These are phyloP conservation scores for Aphelocoma coerulescens DNA, from an alignment of 2,113 vertebrate species.

Conservation along the genomic window DNA sequence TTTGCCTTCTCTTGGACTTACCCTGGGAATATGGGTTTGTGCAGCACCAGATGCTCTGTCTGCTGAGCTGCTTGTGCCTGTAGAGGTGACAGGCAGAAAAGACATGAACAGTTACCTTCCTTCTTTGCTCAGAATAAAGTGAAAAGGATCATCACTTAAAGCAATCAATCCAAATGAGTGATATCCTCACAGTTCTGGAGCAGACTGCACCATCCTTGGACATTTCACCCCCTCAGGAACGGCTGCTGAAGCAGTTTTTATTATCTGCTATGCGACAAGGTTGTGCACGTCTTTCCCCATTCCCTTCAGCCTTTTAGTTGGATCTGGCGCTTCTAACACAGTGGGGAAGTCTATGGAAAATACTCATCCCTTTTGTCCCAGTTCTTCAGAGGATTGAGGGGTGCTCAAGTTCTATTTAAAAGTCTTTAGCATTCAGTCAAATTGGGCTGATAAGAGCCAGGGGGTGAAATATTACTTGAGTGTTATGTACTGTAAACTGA, in stretches of 20 bases:
- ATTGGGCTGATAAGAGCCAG: background rate
- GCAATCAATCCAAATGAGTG: background rate
- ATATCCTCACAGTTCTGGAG: background rate
- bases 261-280: background rate
- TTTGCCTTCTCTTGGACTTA: background rate
- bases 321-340: background rate
- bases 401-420: background rate
- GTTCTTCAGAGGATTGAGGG: background rate
- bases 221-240: background rate
- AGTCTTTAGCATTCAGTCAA: accelerated
- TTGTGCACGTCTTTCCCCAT: background rate
- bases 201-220: background rate
- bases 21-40: background rate
- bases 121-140: background rate
- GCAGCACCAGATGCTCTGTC: background rate
- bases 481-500: background rate
- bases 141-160: background rate
- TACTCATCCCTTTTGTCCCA: background rate
- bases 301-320: background rate
- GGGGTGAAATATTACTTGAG: accelerated
- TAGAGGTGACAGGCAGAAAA: background rate
- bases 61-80: background rate
- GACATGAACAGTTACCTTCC: background rate
- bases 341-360: background rate
- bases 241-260: background rate